phyloP scores from a whole-genome alignment of 2,113 vertebrate genomes.

The Scomber colias region DNA sequence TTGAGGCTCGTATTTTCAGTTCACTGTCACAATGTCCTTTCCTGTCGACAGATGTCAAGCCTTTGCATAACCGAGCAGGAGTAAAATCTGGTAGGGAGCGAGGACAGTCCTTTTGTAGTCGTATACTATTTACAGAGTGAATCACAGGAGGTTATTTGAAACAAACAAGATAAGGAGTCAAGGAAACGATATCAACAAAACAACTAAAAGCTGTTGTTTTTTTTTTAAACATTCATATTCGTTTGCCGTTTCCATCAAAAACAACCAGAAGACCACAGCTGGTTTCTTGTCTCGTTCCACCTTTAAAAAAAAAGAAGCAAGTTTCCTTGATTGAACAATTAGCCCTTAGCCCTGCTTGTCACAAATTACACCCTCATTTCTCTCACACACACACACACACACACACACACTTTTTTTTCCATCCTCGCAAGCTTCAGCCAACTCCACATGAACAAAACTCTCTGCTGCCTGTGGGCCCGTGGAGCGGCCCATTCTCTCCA shows the following conservation, averaged over 20 bases:
- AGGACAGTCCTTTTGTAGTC: conserved; percentile 41
- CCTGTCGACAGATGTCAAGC: conserved; percentile 47
- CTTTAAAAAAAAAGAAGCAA: conserved; percentile 32
- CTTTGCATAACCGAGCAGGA: conserved; percentile 73
- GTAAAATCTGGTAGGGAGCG: conserved; percentile 44
- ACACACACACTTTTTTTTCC: conserved; percentile 25
- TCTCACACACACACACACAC: conserved; percentile 24
- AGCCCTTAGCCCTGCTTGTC: conserved; percentile 51
- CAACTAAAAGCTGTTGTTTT: conserved; percentile 54
- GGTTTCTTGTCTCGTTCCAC: conserved; percentile 35
- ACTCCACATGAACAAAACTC: conserved; percentile 44
- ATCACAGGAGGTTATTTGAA: conserved; percentile 52
- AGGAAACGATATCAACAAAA: conserved; percentile 41
- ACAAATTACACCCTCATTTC: conserved; percentile 43
- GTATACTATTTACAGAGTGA: conserved; percentile 72
- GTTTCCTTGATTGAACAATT: conserved; percentile 46
- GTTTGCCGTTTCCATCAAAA: conserved; percentile 30
- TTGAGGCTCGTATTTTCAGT: conserved; percentile 39
- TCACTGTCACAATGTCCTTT: conserved; percentile 30
- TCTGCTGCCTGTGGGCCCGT: conserved; percentile 29
- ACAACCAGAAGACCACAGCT: conserved; percentile 30
- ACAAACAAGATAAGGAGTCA: conserved; percentile 32
- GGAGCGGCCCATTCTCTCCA: conserved; percentile 39
- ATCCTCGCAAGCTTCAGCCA: conserved; percentile 41
- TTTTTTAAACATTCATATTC: conserved; percentile 75